Percentiles rank a stretch among this genome's conserved stretches.
These are phyloP conservation scores for Harpegnathos saltator DNA, from an alignment of 1,140 invertebrate species.

Conservation along the genomic window DNA sequence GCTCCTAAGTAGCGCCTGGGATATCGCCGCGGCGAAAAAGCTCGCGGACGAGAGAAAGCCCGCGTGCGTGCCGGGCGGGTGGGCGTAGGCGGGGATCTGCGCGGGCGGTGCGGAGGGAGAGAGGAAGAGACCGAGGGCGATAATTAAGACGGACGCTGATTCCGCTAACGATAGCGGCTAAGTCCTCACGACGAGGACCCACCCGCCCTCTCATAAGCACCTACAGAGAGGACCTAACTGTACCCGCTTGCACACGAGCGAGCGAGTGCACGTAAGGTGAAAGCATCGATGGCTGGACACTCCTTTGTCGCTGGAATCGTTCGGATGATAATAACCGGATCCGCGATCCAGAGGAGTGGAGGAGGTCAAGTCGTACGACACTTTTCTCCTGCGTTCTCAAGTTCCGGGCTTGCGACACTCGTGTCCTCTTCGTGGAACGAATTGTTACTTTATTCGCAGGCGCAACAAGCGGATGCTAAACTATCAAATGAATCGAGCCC, in stretches of 20 bases:
- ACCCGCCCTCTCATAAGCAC: constrained; percentile 65
- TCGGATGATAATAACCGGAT: no score
- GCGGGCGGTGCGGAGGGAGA: constrained; percentile 30
- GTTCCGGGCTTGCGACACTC: no score
- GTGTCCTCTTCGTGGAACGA: no score
- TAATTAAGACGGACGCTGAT: constrained; percentile 84
- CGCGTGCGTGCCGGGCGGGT: not conserved
- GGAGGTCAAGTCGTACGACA: no score
- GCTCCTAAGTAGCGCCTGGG: not conserved
- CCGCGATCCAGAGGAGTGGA: no score
- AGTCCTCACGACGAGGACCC: constrained; percentile 76
- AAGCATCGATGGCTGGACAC: no score
- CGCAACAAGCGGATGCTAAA: no score
- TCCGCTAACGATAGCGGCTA: constrained; percentile 80
- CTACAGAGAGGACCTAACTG: constrained; percentile 71
- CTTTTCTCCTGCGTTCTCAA: no score
- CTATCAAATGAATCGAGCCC: no score
- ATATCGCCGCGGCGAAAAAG: constrained; percentile 45
- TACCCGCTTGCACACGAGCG: constrained; percentile 55
- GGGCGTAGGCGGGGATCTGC: constrained; percentile 44
- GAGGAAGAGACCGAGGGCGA: constrained; percentile 73
- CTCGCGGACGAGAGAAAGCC: not conserved
- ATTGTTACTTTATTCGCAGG: no score
- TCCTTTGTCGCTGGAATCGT: no score
- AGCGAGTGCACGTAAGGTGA: not conserved